Conservation (phyloP, 23 tunicate species). For the Phallusia fumigata region DNA sequence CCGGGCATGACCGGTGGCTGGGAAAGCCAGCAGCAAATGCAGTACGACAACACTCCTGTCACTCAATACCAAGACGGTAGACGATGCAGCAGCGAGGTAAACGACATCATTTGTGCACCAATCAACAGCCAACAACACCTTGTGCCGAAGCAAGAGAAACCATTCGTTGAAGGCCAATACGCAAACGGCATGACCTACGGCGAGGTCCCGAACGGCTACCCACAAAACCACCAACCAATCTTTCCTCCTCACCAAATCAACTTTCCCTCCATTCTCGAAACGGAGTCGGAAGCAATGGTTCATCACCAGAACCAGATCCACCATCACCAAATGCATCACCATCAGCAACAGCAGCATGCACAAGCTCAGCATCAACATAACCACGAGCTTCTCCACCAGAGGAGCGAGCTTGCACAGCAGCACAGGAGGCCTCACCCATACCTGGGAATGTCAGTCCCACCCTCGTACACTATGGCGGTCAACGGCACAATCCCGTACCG, state of each 20-base stretch:
- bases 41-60: background rate
- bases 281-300: background rate
- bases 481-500: constrained; percentile 94
- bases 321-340: constrained; percentile 24
- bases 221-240: constrained; percentile 32
- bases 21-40: background rate
- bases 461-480: constrained; percentile 71
- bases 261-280: constrained; percentile 61
- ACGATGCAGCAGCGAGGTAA: constrained; percentile 36
- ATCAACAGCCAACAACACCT: constrained; percentile 3
- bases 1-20: background rate
- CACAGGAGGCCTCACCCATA: constrained; percentile 45
- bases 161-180: constrained; percentile 27
- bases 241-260: constrained; percentile 72
- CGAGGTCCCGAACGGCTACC: constrained; percentile 16
- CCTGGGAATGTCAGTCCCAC: constrained; percentile 36
- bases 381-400: constrained; percentile 26
- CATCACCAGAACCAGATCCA: constrained; percentile 21
- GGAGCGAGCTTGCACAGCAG: constrained; percentile 26
- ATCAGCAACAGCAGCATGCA: background rate
- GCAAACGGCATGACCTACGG: background rate
- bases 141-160: constrained; percentile 41
- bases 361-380: constrained; percentile 15
- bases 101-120: background rate
- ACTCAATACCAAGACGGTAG: constrained; percentile 15